Percentiles rank a stretch among this genome's conserved stretches.
Conservation (phyloP, 35 echinoderm and acorn worm genomes). For the Patiria miniata region DNA sequence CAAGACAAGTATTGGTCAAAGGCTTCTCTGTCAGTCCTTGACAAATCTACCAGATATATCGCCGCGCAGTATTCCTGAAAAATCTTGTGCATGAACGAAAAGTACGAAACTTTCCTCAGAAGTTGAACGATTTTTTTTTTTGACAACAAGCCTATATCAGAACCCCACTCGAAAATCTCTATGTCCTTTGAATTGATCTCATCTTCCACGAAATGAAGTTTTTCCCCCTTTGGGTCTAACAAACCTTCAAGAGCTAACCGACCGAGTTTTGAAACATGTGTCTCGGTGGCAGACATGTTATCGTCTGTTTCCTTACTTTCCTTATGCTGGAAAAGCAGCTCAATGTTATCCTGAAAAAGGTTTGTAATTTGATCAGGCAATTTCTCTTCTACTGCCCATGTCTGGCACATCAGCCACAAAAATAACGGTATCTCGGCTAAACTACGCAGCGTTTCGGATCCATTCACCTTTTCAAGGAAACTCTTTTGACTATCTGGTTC, state of each 20-base stretch:
- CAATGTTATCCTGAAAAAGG: neutral
- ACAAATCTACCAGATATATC: too few species aligned
- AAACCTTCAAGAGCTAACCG: slow-evolving; percentile 1
- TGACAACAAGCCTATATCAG: too few species aligned
- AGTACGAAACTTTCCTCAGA: neutral
- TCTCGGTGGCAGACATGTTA: neutral
- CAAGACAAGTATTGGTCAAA: too few species aligned
- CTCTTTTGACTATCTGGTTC: neutral
- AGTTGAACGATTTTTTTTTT: neutral
- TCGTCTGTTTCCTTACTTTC: neutral
- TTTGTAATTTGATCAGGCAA: neutral
- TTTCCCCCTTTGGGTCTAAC: neutral
- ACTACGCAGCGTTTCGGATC: too few species aligned
- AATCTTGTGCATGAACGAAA: too few species aligned
- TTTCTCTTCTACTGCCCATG: neutral
- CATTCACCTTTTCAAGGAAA: too few species aligned
- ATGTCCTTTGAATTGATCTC: too few species aligned
- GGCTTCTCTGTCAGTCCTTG: too few species aligned
- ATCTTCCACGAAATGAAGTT: too few species aligned
- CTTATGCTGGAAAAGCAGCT: neutral
- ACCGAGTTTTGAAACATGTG: too few species aligned
- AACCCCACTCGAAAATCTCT: neutral
- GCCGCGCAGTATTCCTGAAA: too few species aligned
- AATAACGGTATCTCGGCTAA: too few species aligned
- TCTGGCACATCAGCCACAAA: neutral